Evolutionary conservation across 2,797 vertebrate species (phyloP).

Genomic region (Aythya fuligula): DNA sequence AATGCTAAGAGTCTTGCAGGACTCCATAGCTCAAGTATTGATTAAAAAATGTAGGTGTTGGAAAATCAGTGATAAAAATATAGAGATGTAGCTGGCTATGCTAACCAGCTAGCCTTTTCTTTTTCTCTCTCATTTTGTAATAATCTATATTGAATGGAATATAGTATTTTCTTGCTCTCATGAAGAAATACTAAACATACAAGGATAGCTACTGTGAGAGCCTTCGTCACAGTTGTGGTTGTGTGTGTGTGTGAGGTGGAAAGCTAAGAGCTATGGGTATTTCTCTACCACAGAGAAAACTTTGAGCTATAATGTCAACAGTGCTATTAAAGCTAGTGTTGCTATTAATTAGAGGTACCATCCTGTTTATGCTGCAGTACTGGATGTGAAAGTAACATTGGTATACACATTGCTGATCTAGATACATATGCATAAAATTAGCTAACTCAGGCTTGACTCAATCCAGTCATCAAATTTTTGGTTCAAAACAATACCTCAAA

Average conservation of each 20-base stretch:
- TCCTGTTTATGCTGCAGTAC: neutral
- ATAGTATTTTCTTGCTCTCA: neutral
- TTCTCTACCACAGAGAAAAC: neutral
- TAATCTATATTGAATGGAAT: neutral
- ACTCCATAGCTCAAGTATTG: neutral
- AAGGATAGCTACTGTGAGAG: neutral
- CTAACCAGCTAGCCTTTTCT: neutral
- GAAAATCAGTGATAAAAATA: neutral
- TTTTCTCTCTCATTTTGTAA: neutral
- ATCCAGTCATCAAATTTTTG: neutral
- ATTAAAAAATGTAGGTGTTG: neutral
- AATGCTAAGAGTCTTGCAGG: neutral
- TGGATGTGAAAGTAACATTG: neutral
- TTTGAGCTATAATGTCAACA: neutral
- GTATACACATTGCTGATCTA: neutral
- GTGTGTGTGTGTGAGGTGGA: neutral
- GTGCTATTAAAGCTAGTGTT: neutral
- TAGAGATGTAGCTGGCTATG: neutral
- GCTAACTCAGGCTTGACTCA: neutral
- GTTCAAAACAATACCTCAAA: neutral
- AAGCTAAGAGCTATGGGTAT: neutral
- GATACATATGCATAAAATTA: neutral
- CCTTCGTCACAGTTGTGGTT: neutral
- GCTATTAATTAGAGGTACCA: neutral
- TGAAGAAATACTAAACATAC: neutral